Percentiles rank a stretch among this genome's conserved stretches.
These are phyloP conservation scores for Apodemus speciosus DNA, from an alignment of 2,113 vertebrate genomes.

Conservation along the genomic window DNA sequence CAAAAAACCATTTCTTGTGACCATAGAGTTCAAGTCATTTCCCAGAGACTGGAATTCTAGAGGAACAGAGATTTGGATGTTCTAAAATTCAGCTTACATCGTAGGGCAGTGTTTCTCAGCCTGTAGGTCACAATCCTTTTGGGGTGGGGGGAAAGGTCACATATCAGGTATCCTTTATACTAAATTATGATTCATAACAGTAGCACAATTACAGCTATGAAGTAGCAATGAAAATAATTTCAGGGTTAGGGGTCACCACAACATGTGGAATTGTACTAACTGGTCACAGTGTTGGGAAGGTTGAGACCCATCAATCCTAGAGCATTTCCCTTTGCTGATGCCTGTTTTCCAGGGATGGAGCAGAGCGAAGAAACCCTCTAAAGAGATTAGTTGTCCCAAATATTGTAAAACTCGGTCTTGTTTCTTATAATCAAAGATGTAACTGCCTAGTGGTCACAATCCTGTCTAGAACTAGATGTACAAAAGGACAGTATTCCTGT, in stretches of 20 bases:
- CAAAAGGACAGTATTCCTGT: conserved; percentile 10
- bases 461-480: not conserved
- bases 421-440: conserved; percentile 4
- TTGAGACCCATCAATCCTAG: rapidly evolving
- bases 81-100: not conserved
- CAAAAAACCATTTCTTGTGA: conserved; percentile 56
- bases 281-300: not conserved
- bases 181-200: not conserved
- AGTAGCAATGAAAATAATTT: not conserved
- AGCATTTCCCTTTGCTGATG: not conserved
- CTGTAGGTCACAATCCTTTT: not conserved
- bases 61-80: not conserved
- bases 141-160: not conserved
- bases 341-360: not conserved
- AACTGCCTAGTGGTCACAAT: not conserved
- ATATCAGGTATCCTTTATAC: not conserved
- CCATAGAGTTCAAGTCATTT: conserved; percentile 48
- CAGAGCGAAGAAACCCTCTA: not conserved
- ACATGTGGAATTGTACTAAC: not conserved
- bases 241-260: not conserved
- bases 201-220: not conserved
- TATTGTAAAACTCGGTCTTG: not conserved
- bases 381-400: not conserved
- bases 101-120: not conserved
- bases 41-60: conserved; percentile 33